phyloP scores from a whole-genome alignment of 2,797 vertebrate genomes.

The Tinamus major region DNA sequence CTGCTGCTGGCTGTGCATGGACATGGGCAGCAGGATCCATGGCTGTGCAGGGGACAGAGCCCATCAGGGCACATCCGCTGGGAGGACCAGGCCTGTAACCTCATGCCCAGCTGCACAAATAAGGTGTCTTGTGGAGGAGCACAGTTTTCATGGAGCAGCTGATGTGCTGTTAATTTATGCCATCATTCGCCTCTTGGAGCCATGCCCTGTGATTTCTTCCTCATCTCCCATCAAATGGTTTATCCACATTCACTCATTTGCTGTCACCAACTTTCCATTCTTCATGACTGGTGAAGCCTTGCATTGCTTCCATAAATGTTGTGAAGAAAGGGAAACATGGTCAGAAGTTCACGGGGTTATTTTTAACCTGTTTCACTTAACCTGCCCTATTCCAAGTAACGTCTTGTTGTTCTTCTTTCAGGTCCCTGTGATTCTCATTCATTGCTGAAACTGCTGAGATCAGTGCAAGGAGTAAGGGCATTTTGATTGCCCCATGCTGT shows the following conservation, averaged over 20 bases:
- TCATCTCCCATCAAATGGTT: neutral
- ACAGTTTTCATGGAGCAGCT: neutral
- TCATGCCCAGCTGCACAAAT: neutral
- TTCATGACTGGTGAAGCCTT: neutral
- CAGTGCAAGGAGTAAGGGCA: fast-evolving
- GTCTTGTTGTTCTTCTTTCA: neutral
- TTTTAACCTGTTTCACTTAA: fast-evolving
- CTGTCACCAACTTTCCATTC: fast-evolving
- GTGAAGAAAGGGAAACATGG: neutral
- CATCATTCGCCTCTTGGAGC: fast-evolving
- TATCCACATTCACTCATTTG: neutral
- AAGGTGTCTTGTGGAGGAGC: neutral
- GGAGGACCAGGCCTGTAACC: neutral
- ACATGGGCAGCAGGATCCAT: neutral
- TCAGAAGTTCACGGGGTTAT: neutral
- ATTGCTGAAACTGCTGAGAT: neutral
- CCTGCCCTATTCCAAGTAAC: neutral
- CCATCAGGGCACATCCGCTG: neutral
- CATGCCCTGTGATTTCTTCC: neutral
- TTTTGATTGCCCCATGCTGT: neutral
- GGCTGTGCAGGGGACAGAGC: neutral
- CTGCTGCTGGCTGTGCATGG: neutral
- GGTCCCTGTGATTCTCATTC: neutral
- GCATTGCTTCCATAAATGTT: neutral
- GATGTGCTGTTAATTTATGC: neutral